A percentile compares a stretch with the other conserved stretches of the same genome.
Conservation (phyloP, 2,797 vertebrate genomes). For the Phalanger gymnotis region DNA sequence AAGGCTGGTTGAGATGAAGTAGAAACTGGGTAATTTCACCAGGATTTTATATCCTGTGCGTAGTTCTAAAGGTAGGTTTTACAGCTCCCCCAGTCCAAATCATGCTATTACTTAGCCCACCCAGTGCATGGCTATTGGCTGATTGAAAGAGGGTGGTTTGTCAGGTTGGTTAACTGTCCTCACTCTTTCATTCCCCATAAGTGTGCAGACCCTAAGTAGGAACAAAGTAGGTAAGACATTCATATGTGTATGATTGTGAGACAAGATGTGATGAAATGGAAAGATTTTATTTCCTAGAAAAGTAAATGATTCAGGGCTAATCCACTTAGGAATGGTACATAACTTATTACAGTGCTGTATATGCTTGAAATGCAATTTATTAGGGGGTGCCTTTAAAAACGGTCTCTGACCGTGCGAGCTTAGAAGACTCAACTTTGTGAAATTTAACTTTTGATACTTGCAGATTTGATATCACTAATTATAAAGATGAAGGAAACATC, state of each 20-base stretch:
- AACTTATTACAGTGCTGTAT: constrained; percentile 48
- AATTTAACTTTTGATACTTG: constrained; percentile 32
- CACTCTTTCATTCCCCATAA: constrained; percentile 24
- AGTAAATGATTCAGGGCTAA: constrained; percentile 69
- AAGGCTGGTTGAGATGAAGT: constrained; percentile 66
- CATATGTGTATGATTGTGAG: constrained; percentile 36
- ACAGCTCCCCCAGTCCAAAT: constrained; percentile 51
- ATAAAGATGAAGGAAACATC: constrained; percentile 35
- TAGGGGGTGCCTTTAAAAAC: constrained; percentile 22
- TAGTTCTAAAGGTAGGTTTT: constrained; percentile 57
- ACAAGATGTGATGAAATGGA: constrained; percentile 63
- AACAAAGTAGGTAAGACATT: constrained; percentile 41
- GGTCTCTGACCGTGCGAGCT: background rate
- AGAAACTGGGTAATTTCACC: constrained; percentile 52
- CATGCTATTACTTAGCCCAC: constrained; percentile 30
- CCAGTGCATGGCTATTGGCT: constrained; percentile 25
- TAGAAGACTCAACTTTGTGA: constrained; percentile 12
- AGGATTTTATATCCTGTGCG: constrained; percentile 53
- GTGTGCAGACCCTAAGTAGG: background rate
- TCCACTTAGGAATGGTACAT: constrained; percentile 59
- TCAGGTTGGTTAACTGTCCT: constrained; percentile 41
- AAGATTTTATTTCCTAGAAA: constrained; percentile 57
- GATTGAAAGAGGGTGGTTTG: background rate
- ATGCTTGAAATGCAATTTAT: constrained; percentile 62
- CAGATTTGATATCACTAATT: constrained; percentile 7